Conservation (phyloP, 2,888 invertebrate genomes). For the Hemistola chrysoprasaria region DNA sequence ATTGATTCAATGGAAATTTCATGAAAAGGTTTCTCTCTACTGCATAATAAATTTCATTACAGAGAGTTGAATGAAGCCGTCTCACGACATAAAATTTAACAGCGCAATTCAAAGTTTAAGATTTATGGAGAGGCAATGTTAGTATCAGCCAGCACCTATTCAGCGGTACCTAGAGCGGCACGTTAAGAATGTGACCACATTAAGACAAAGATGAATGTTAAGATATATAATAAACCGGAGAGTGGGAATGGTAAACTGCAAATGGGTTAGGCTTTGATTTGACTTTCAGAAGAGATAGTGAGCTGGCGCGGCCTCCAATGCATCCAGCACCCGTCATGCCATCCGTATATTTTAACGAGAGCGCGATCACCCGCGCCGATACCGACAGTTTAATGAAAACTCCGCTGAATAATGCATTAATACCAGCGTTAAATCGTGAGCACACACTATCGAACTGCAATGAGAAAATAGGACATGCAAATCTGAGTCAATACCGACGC, state of each 20-base stretch:
- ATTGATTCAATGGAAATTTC: not conserved
- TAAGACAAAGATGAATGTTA: constrained; percentile 17
- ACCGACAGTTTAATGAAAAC: constrained; percentile 78
- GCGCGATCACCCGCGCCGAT: constrained; percentile 74
- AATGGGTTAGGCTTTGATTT: constrained; percentile 21
- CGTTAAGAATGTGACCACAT: constrained; percentile 11
- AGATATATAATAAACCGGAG: constrained; percentile 14
- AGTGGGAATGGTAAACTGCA: constrained; percentile 18
- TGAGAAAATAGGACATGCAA: constrained; percentile 76
- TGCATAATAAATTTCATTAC: constrained; percentile 4
- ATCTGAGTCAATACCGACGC: constrained; percentile 70
- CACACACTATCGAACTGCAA: constrained; percentile 71
- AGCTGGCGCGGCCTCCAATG: constrained; percentile 32
- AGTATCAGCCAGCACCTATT: constrained; percentile 16
- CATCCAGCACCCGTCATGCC: constrained; percentile 79
- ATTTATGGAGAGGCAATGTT: constrained; percentile 18
- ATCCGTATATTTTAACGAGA: constrained; percentile 80
- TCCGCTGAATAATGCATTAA: constrained; percentile 81
- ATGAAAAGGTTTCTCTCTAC: constrained; percentile 14
- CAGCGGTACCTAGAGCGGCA: constrained; percentile 14
- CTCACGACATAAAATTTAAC: constrained; percentile 13
- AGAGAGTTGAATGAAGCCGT: constrained; percentile 8
- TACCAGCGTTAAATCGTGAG: constrained; percentile 81
- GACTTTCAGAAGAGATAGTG: constrained; percentile 25
- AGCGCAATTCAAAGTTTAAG: constrained; percentile 15